Percentiles rank a stretch among this genome's conserved stretches.
Evolutionary conservation across 2,113 vertebrate genomes (phyloP).

Genomic region (Chionis minor): DNA sequence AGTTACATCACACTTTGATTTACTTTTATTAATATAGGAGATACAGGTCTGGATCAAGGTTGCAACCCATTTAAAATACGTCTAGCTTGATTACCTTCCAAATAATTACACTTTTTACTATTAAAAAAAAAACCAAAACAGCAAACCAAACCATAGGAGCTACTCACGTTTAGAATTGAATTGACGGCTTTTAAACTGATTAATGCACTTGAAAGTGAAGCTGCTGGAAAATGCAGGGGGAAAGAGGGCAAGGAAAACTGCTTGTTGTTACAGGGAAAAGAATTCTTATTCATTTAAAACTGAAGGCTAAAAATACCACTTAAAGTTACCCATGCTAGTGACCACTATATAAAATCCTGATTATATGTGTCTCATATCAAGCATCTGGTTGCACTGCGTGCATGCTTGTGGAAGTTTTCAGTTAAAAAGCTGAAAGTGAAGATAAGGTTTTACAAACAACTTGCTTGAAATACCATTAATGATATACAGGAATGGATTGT

Average conservation of each 20-base stretch:
- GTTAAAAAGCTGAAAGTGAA: background rate
- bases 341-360: background rate
- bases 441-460: background rate
- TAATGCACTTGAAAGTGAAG: background rate
- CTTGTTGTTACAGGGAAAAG: background rate
- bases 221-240: background rate
- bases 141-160: background rate
- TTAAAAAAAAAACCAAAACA: background rate
- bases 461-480: background rate
- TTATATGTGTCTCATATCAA: background rate
- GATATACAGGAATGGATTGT: background rate
- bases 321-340: background rate
- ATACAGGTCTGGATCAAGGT: background rate
- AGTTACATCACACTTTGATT: accelerated
- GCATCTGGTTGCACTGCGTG: too few relatives aligned
- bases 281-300: background rate
- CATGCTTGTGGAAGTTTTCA: background rate
- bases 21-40: background rate
- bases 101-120: background rate
- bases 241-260: background rate
- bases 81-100: background rate
- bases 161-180: background rate
- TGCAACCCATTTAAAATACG: background rate
- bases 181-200: background rate
- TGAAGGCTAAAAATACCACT: background rate